These are phyloP conservation scores for Platalea minor DNA, from an alignment of 2,797 vertebrate species.

Conservation along the genomic window DNA sequence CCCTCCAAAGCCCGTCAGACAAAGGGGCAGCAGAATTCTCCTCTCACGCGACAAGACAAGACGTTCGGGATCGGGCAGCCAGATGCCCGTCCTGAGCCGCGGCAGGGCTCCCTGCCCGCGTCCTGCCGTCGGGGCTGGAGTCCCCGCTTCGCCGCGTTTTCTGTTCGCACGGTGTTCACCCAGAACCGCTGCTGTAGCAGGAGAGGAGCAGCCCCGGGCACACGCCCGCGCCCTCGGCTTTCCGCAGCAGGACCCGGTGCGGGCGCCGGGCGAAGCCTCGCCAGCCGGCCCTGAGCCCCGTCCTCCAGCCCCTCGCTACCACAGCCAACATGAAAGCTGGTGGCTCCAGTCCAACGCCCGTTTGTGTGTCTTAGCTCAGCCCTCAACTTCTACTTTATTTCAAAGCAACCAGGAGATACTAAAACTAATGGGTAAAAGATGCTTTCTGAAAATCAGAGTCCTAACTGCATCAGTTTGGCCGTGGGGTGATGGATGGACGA, in stretches of 20 bases:
- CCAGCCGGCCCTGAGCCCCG: no score
- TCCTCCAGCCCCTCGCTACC: background rate
- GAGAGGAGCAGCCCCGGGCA: background rate
- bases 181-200: background rate
- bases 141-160: rapidly evolving
- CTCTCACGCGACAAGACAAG: rapidly evolving
- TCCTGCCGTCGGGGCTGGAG: background rate
- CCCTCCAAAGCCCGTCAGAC: background rate
- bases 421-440: background rate
- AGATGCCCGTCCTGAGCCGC: background rate
- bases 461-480: background rate
- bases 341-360: background rate
- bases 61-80: rapidly evolving
- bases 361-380: background rate
- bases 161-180: rapidly evolving
- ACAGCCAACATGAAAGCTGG: background rate
- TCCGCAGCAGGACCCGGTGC: background rate
- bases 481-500: background rate
- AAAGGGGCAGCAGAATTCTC: background rate
- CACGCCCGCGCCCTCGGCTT: rapidly evolving
- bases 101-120: background rate
- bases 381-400: background rate
- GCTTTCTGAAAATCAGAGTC: background rate
- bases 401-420: background rate
- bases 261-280: background rate